Evolutionary conservation across 2,888 invertebrate genomes (phyloP).

Genomic region (Dryobota labecula): DNA sequence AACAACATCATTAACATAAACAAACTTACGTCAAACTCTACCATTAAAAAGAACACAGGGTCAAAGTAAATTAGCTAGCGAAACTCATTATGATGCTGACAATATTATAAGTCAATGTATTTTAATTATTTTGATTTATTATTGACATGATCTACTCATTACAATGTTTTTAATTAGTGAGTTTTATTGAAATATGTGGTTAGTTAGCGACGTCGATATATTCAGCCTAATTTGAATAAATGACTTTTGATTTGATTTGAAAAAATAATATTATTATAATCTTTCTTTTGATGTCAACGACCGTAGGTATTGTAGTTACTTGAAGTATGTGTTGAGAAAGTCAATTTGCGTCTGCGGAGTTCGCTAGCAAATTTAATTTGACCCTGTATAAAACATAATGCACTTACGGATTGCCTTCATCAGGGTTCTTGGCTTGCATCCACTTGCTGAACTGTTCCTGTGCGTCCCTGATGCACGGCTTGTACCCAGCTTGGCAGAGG

Average conservation of each 20-base stretch:
- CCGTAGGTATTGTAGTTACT: background rate
- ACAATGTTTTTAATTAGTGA: no score
- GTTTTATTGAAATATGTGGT: no score
- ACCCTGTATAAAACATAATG: background rate
- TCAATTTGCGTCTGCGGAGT: background rate
- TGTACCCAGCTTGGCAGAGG: conserved; percentile 94
- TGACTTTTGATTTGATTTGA: no score
- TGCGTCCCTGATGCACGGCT: conserved; percentile 94
- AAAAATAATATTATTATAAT: no score
- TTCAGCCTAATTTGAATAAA: no score
- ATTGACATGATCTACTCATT: no score
- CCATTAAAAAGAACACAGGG: no score
- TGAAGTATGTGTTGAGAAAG: background rate
- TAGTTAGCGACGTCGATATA: no score
- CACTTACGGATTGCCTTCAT: conserved; percentile 95
- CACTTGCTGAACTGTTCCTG: conserved; percentile 93
- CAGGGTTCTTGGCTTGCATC: conserved; percentile 94
- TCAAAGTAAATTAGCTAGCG: background rate
- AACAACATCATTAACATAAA: background rate
- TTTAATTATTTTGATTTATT: no score
- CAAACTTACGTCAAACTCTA: background rate
- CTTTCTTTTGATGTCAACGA: background rate
- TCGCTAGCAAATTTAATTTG: background rate
- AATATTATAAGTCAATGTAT: no score
- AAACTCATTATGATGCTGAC: background rate